Evolutionary conservation across 2,888 invertebrate genomes (phyloP).

Genomic region (Acanthosepion esculentum): DNA sequence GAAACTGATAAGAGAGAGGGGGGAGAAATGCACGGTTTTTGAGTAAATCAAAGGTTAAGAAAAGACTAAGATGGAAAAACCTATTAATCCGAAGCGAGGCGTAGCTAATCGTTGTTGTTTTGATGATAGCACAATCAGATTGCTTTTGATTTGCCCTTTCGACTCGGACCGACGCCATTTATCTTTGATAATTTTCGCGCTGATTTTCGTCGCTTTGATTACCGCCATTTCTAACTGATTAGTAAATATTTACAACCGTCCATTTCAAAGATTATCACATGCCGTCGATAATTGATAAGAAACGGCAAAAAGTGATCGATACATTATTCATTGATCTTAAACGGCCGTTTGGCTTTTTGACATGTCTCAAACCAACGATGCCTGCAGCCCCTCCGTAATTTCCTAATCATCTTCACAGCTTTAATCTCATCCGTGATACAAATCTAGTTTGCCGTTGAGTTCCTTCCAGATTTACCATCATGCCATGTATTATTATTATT

Average conservation of each 20-base stretch:
- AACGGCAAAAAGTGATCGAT: background rate
- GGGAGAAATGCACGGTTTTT: no score
- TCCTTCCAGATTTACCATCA: background rate
- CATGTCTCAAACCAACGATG: background rate
- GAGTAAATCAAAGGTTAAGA: background rate
- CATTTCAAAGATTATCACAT: constrained; percentile 22
- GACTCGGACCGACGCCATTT: background rate
- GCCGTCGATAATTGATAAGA: background rate
- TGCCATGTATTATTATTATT: background rate
- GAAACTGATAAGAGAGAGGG: no score
- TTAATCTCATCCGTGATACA: background rate
- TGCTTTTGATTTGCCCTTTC: background rate
- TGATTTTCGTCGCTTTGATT: background rate
- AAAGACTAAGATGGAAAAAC: background rate
- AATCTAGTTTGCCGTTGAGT: background rate
- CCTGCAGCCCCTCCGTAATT: background rate
- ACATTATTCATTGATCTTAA: background rate
- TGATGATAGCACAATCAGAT: constrained; percentile 33
- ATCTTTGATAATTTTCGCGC: background rate
- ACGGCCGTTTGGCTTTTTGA: background rate
- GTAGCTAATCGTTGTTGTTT: background rate
- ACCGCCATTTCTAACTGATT: background rate
- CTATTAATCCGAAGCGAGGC: background rate
- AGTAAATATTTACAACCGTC: constrained; percentile 21
- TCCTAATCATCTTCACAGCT: background rate